phyloP scores from a whole-genome alignment of 2,888 invertebrate genomes.

The Spisula subtruncata region DNA sequence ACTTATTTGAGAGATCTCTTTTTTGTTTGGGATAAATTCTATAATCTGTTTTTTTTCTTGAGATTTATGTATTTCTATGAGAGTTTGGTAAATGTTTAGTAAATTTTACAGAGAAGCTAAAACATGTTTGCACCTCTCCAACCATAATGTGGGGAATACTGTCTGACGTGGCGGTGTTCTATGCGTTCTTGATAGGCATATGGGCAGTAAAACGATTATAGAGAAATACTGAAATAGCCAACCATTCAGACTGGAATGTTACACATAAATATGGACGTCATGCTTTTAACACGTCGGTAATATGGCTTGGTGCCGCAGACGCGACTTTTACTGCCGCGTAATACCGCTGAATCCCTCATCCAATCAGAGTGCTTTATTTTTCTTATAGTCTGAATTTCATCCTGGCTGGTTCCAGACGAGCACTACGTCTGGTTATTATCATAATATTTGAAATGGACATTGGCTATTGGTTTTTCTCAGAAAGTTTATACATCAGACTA shows the following conservation, averaged over 20 bases:
- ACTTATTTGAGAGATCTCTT: not conserved
- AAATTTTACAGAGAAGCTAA: constrained; percentile 3
- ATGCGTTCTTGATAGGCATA: not conserved
- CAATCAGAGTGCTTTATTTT: not conserved
- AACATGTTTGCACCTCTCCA: not conserved
- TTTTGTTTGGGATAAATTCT: not conserved
- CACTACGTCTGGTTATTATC: too few species aligned
- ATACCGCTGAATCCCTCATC: not conserved
- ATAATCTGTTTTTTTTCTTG: not conserved
- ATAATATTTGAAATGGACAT: too few species aligned
- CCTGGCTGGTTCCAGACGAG: too few species aligned
- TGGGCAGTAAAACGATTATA: constrained; percentile 20
- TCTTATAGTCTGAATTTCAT: too few species aligned
- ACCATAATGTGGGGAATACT: not conserved
- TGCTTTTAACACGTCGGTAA: not conserved
- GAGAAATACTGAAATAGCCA: not conserved
- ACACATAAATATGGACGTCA: not conserved
- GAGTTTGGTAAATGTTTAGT: not conserved
- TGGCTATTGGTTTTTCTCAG: too few species aligned
- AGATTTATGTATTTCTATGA: not conserved
- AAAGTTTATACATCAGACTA: too few species aligned
- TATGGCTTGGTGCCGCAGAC: not conserved
- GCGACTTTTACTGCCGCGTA: not conserved
- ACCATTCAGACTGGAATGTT: not conserved
- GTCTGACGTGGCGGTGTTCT: not conserved